Evolutionary conservation across 2,797 vertebrate genomes (phyloP), one percentile per base, ranked within the genome.

Genomic region (Poeciliopsis infans): DNA sequence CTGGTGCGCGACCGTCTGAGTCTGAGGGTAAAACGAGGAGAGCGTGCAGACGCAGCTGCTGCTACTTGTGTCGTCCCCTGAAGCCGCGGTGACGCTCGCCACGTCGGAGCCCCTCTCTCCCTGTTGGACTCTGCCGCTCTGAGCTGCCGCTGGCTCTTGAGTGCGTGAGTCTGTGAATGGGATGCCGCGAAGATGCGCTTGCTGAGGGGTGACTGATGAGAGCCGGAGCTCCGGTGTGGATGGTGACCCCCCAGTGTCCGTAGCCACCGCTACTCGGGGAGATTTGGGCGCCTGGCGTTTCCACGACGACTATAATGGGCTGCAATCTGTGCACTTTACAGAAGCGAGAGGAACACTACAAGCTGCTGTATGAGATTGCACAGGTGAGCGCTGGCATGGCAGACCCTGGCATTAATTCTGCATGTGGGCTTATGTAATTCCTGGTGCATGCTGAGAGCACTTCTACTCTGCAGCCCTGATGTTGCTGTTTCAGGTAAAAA

Each of bases 301-400:
- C 90, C 91, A 94, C 95, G 92, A 95, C 95, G 88, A 94, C 95
- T 97, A 98, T 95, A 96, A 99, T 99, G 98, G 98, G 98, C 96
- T 99, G 98, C 97, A 99, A 98, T 97, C 96, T 99, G 94, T 99
- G 98, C 96, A 97, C 97, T 96, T 97, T 99, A 95, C 98, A 98
- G 96, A 99, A 99, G 96, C 96, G 97, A 96, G 98, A 99, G 93
- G 98, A 99, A 90, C 97, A 98, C 96, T 99, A 99, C 96, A 98
- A 98, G 97, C 97, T 99, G 95, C 97, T 99, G 72, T 99, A 99
- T 92, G 98, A 99, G 97, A 97, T 99, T 95, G 97, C 97, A 92
- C 98, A 99, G 97, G 98, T 99, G 96, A 98, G 97, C 76, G 28
- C 83, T 80, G 78, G 76, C 80, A 85, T 64, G 66, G 81, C 78